Evolutionary conservation across 1,140 invertebrate genomes (phyloP).

Genomic region (Hydropsyche tenuis): DNA sequence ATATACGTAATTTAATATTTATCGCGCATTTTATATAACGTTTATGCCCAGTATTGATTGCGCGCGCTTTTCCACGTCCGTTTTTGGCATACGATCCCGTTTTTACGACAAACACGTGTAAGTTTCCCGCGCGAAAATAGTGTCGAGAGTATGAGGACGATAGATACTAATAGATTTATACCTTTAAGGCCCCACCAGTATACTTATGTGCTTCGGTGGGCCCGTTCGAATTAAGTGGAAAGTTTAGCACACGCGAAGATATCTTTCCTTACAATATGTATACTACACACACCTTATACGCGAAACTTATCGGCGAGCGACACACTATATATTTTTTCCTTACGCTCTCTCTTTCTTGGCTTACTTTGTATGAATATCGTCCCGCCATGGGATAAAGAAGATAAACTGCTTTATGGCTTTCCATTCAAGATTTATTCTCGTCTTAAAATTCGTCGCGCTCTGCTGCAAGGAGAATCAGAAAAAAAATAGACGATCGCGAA

Average conservation of each 20-base stretch:
- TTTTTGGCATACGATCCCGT: background rate
- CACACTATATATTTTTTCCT: background rate
- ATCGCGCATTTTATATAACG: too few relatives aligned
- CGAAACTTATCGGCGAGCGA: background rate
- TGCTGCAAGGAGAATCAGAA: background rate
- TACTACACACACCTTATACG: conserved; percentile 36
- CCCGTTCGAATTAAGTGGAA: conserved; percentile 30
- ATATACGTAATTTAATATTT: too few relatives aligned
- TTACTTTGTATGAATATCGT: conserved; percentile 48
- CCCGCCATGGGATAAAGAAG: conserved; percentile 44
- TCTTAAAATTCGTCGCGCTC: conserved; percentile 38
- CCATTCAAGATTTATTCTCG: conserved; percentile 49
- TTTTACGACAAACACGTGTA: background rate
- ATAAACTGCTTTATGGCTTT: conserved; percentile 49
- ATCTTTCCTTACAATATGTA: conserved; percentile 45
- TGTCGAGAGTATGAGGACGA: background rate
- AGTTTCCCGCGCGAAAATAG: conserved; percentile 2
- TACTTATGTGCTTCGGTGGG: background rate
- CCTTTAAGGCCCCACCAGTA: background rate
- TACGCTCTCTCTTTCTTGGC: background rate
- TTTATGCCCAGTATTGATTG: too few relatives aligned
- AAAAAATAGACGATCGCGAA: background rate
- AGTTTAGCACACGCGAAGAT: conserved; percentile 32
- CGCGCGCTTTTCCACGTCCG: too few relatives aligned
- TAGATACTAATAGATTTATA: conserved; percentile 36